Base-by-base conservation (phyloP, 2,113 vertebrate species). In the Bufo bufo region DNA sequence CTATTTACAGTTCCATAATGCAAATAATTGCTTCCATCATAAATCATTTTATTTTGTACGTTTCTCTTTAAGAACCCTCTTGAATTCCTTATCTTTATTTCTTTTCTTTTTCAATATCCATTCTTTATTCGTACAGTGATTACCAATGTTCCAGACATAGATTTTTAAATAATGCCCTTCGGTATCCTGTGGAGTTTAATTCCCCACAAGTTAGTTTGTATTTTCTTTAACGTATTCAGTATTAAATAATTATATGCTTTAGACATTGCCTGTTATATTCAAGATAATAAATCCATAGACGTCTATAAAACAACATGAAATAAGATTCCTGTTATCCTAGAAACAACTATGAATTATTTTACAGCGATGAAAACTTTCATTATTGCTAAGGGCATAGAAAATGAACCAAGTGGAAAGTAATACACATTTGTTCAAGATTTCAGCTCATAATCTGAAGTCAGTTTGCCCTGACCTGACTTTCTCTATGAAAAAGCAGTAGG, bases 131-230 rank as follows among this genome's bases (percentile, higher is more conserved):
- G 80, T 86, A 56, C 13, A n/a, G 6, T 56, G 63, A 86, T 80
- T 56, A 80, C 65, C 50, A 61, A 79, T 78, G 85, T 56, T 86
- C 23, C 75, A 86, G 77, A 79, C 85, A 79, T 86, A 52, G 20
- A 47, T n/a, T 86, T 50, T 86, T 80, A 80, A 69, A 86, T 79
- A 66, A 86, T 33, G 75, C 61, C 65, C 61, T 66, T 79, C 77
- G 23, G 59, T 86, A 45, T 79, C 85, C 75, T 80, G 85, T 86
- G 85, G 85, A 86, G 79, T 86, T 86, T 80, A 86, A 86, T 86
- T 66, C 23, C 75, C 59, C 49, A 33, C 59, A 17, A 80, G 85
- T 86, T 65, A 86, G 74, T 69, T 52, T 54, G 12, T 69, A 69
- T 86, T 86, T 78, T 65, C 85, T 86, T 79, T 78, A 78, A 79